Evolutionary conservation across 2,797 vertebrate species (phyloP).

Genomic region (Siniperca scherzeri): DNA sequence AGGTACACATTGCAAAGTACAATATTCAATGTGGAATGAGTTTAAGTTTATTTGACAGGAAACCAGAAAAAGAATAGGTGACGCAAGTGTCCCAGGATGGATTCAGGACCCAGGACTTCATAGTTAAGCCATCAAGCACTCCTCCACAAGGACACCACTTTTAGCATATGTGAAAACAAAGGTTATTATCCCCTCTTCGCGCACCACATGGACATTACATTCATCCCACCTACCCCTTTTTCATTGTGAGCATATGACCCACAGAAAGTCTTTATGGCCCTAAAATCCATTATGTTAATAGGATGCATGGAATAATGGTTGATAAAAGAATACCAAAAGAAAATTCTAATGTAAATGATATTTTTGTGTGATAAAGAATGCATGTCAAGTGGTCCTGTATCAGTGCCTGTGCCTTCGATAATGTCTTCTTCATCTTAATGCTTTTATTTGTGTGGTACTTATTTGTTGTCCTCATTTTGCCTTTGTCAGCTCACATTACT

Average conservation of each 20-base stretch:
- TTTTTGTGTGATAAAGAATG: constrained; percentile 10
- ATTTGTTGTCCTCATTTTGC: constrained; percentile 24
- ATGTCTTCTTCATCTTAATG: not conserved
- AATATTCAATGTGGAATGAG: not conserved
- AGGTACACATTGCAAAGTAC: too few species aligned
- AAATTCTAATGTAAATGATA: not conserved
- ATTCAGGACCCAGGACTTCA: not conserved
- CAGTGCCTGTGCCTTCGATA: constrained; percentile 10
- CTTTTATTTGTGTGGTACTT: not conserved
- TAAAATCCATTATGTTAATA: constrained; percentile 30
- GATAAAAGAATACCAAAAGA: constrained; percentile 5
- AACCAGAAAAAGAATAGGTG: too few species aligned
- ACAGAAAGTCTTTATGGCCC: constrained; percentile 1
- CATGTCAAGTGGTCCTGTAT: not conserved
- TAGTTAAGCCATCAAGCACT: not conserved
- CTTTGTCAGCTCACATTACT: constrained; percentile 19
- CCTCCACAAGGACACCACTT: not conserved
- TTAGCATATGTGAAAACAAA: not conserved
- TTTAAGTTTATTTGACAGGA: not conserved
- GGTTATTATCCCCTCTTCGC: not conserved
- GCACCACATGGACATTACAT: constrained; percentile 3
- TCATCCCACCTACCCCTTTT: not conserved
- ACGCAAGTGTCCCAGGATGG: not conserved
- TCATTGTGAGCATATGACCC: constrained; percentile 11
- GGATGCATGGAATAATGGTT: not conserved